Base-by-base conservation (phyloP, 2,113 vertebrate species). In the Charadrius vociferus region DNA sequence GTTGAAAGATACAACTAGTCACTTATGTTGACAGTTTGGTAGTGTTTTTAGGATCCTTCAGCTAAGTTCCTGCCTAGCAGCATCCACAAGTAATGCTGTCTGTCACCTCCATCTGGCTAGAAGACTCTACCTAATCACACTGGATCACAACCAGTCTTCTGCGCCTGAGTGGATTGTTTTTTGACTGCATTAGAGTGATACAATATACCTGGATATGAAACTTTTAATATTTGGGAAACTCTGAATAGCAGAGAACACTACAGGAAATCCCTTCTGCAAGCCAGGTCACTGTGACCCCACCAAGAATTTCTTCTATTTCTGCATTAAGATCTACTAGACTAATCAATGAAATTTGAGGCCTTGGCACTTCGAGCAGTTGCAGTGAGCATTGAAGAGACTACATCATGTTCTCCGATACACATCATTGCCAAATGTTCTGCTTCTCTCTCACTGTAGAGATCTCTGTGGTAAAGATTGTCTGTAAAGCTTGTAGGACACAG, bases 81-180 rank as follows among this genome's bases (percentile, higher is more conserved):
- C 36, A 62, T n/a, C 27, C 45, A 61, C 32, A 39, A 22, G 14
- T 83, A 87, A 68, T 20, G 12, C 61, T 36, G 80, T 59, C 55
- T 61, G 50, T 61, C 62, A 66, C 32, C 7, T 84, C 72, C n/a
- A 50, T 49, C 45, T n/a, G 37, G 26, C 37, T 67, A 26, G 65
- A 70, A 73, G 53, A n/a, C 19, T 73, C 13, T 29, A 5, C 13
- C 15, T 45, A 9, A 22, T 68, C 14, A 20, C 32, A 23, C n/a
- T 39, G 24, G 14, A 59, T 47, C 61, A 80, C 0, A 0, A 29
- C 24, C 29, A 49, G 20, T 45, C 3, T 1, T 78, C 72, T 45
- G 56, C 0, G 1, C 56, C 27, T 52, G 20, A 3, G 13, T 61
- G 37, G 1, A 0, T 62, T 71, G 36, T 32, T 71, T 81, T 52